Percentiles rank a stretch among this genome's conserved stretches.
phyloP scores from a whole-genome alignment of 1,140 invertebrate genomes.

The Zaprionus camerounensis region DNA sequence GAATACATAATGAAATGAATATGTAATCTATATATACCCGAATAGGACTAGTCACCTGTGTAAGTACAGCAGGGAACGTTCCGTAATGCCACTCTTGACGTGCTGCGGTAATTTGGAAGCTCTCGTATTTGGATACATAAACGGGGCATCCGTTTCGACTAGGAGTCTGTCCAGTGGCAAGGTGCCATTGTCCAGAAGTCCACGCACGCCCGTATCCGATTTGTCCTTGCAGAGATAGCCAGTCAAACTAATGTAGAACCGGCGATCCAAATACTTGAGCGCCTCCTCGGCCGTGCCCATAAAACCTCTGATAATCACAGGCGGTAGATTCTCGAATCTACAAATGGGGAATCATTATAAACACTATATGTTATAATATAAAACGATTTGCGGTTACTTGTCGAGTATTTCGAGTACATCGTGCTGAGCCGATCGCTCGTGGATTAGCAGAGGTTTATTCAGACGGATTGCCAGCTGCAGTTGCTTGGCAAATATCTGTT shows the following conservation, averaged over 20 bases:
- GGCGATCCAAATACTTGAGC: slow-evolving; percentile 92
- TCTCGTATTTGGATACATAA: slow-evolving; percentile 97
- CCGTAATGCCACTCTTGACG: slow-evolving; percentile 94
- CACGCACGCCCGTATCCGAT: slow-evolving; percentile 94
- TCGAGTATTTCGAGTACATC: slow-evolving; percentile 89
- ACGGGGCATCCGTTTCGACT: slow-evolving; percentile 97
- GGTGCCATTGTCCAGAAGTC: slow-evolving; percentile 91
- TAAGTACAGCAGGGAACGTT: slow-evolving; percentile 87
- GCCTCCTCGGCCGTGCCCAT: slow-evolving; percentile 95
- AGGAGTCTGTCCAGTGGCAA: slow-evolving; percentile 93
- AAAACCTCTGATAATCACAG: slow-evolving; percentile 96
- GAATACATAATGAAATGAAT: not conserved
- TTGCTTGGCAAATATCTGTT: slow-evolving; percentile 95
- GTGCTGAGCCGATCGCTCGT: slow-evolving; percentile 95
- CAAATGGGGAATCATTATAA: not conserved
- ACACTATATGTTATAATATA: too few species aligned
- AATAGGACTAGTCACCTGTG: slow-evolving; percentile 62
- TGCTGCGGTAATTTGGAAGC: slow-evolving; percentile 94
- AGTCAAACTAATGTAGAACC: slow-evolving; percentile 94
- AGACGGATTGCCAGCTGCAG: slow-evolving; percentile 93
- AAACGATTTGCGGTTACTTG: slow-evolving; percentile 76
- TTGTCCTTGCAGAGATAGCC: slow-evolving; percentile 90
- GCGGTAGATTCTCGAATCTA: slow-evolving; percentile 88
- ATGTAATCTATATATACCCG: not conserved
- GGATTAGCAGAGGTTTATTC: slow-evolving; percentile 95